Conservation (phyloP, 2,888 invertebrate genomes). For the Pandemis heparana region DNA sequence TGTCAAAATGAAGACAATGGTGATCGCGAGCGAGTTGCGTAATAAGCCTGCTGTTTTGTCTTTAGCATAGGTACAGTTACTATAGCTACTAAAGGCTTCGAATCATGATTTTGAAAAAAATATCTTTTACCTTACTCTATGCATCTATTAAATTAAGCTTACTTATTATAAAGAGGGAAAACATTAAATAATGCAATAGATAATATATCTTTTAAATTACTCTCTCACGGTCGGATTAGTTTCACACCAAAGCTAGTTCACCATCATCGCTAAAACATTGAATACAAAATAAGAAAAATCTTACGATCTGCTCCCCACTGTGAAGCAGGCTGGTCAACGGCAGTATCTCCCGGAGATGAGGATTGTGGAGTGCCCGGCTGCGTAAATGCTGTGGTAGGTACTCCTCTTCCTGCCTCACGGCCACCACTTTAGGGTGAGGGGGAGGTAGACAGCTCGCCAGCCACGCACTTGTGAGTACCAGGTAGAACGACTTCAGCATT, state of each 20-base stretch:
- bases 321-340: slow-evolving; percentile 86
- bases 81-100: no score
- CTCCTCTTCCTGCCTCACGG: slow-evolving; percentile 84
- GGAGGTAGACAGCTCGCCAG: slow-evolving; percentile 66
- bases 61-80: not conserved
- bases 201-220: no score
- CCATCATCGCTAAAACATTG: not conserved
- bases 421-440: slow-evolving; percentile 86
- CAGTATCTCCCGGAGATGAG: slow-evolving; percentile 81
- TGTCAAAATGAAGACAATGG: no score
- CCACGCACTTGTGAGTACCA: slow-evolving; percentile 59
- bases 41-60: no score
- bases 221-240: not conserved
- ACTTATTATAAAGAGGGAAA: no score
- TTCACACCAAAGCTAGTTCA: not conserved
- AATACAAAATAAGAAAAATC: slow-evolving; percentile 30
- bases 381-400: slow-evolving; percentile 82
- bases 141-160: no score
- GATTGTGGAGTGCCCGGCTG: slow-evolving; percentile 87
- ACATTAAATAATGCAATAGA: no score
- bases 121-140: no score
- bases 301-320: slow-evolving; percentile 86
- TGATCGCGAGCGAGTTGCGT: no score
- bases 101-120: no score
- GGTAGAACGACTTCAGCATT: slow-evolving; percentile 56